These are phyloP conservation scores for Squalus acanthias DNA, from an alignment of 2,797 vertebrate species.

Conservation along the genomic window DNA sequence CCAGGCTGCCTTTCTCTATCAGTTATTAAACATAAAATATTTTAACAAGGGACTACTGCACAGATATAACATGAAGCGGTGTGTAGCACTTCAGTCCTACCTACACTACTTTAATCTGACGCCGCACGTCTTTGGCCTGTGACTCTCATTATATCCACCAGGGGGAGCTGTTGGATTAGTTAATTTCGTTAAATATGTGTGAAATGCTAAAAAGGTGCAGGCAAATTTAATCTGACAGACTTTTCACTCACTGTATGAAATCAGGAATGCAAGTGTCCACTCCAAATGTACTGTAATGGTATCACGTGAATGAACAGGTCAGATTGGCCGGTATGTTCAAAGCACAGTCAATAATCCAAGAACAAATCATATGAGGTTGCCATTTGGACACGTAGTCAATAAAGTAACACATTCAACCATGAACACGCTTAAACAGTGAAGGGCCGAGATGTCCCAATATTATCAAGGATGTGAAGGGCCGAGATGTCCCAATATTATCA, in stretches of 20 bases:
- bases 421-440: too few relatives aligned
- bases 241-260: background rate
- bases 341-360: background rate
- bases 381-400: background rate
- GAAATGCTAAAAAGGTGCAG: background rate
- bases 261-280: background rate
- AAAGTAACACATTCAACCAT: background rate
- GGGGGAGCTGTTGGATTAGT: background rate
- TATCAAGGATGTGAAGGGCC: too few relatives aligned
- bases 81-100: too few relatives aligned
- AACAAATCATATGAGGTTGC: background rate
- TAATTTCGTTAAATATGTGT: background rate
- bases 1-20: background rate
- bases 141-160: background rate
- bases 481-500: too few relatives aligned
- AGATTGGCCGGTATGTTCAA: background rate
- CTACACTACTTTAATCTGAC: background rate
- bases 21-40: background rate
- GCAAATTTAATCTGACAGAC: background rate
- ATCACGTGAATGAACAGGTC: background rate
- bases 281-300: background rate
- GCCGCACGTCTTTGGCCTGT: too few relatives aligned
- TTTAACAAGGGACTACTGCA: background rate
- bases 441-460: too few relatives aligned
- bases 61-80: background rate